Evolutionary conservation across 2,888 invertebrate genomes (phyloP), one percentile per base, ranked within the genome.

Genomic region (Allacma fusca): DNA sequence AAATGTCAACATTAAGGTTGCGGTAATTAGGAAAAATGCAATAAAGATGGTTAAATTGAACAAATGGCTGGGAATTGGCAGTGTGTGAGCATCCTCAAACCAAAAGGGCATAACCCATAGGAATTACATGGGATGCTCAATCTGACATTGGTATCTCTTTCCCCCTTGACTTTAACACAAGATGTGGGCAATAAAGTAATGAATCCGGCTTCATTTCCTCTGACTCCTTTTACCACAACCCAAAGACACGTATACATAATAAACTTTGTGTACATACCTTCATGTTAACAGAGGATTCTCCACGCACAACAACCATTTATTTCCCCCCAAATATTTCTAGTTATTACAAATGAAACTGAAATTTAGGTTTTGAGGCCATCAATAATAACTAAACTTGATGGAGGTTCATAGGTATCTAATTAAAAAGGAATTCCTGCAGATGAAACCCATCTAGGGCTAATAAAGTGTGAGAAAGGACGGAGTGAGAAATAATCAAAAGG

Each of bases 11-110:
- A 50, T 50, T 34, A 13, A 50, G n/a, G 50, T 50, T 50, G 50
- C 16, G n/a, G 50, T 50, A 50, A 50, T 50, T 50, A 50, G 50
- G 50, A 50, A n/a, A 50, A 50, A 50, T 50, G 50, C 50, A 50
- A 50, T 50, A 50, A 50, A 50, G 1, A 50, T 50, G 50, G 50
- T 4, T 50, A 50, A 50, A 50, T 50, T 50, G 9, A 9, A 50
- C 9, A 50, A 50, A 50, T 50, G 50, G 16, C 50, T 50, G n/a
- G 50, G 34, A 19, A 19, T 50, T n/a, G n/a, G 50, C n/a, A 50
- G 50, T 12, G 16, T 50, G 16, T 50, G 50, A 50, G 16, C 50
- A 50, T 50, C 50, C n/a, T 50, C 50, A 5, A 40, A 50, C 50
- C 50, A 50, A 50, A 50, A n/a, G 50, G 50, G 50, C 50, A 50